These are phyloP conservation scores for Xestia ashworthii DNA, from an alignment of 2,888 invertebrate genomes.

Conservation along the genomic window DNA sequence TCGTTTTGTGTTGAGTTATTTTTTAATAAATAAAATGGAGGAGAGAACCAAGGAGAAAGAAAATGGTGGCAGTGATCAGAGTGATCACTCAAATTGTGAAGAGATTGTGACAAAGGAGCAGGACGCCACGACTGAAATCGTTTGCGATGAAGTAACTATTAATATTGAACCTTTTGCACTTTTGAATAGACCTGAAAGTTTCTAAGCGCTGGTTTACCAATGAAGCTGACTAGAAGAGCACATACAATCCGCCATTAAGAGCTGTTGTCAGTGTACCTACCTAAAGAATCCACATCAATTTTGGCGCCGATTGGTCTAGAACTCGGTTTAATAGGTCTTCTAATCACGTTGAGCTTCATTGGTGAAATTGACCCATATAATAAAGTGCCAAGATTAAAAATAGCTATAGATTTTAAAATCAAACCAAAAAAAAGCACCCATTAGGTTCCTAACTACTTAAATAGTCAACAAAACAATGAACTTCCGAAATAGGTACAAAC, in stretches of 20 bases:
- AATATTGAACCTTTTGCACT: constrained; percentile 54
- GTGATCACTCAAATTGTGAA: constrained; percentile 72
- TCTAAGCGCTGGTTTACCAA: background rate
- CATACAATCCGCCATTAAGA: background rate
- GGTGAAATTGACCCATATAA: background rate
- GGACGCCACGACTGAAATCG: constrained; percentile 77
- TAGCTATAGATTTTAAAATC: background rate
- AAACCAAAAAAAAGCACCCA: background rate
- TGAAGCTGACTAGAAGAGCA: background rate
- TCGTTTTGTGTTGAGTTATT: constrained; percentile 67
- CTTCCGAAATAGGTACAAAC: background rate
- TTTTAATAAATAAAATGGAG: constrained; percentile 73
- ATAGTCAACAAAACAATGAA: constrained; percentile 13
- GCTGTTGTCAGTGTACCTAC: too few species aligned
- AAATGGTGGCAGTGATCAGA: constrained; percentile 63
- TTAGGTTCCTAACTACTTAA: background rate
- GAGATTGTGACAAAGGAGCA: constrained; percentile 74
- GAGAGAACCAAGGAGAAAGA: constrained; percentile 69
- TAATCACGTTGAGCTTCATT: background rate
- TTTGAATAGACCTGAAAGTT: background rate
- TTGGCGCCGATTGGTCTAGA: background rate
- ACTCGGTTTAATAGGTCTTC: background rate
- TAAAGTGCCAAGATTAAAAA: background rate
- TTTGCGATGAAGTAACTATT: constrained; percentile 78
- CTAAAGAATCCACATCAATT: background rate